phyloP scores from a whole-genome alignment of 2,797 vertebrate species.

The Pseudochaenichthys georgianus region DNA sequence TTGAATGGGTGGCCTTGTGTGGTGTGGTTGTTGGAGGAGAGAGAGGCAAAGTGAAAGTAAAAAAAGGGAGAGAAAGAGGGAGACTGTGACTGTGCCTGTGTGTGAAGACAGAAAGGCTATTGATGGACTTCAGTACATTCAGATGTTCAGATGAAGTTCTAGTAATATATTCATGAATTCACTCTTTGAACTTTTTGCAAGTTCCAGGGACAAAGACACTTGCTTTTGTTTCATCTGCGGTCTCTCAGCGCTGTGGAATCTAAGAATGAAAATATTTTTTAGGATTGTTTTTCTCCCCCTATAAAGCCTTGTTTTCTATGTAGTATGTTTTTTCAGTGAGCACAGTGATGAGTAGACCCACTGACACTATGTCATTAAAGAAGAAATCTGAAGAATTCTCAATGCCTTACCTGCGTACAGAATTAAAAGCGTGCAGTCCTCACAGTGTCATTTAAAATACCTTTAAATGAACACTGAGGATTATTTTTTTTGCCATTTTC shows the following conservation, averaged over 20 bases:
- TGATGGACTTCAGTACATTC: slow-evolving; percentile 68
- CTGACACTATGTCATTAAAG: slow-evolving; percentile 22
- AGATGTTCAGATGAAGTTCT: slow-evolving; percentile 67
- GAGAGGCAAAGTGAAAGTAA: slow-evolving; percentile 2
- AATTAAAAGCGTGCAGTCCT: background rate
- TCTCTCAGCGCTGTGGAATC: background rate
- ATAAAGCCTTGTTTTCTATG: slow-evolving; percentile 14
- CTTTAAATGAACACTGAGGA: background rate
- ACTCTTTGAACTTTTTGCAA: slow-evolving; percentile 33
- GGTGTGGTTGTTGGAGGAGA: slow-evolving; percentile 47
- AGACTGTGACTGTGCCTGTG: slow-evolving; percentile 35
- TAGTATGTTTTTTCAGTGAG: background rate
- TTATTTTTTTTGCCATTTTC: background rate
- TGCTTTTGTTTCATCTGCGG: slow-evolving; percentile 29
- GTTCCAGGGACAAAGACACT: slow-evolving; percentile 12
- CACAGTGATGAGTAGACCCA: slow-evolving; percentile 1
- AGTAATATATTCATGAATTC: slow-evolving; percentile 66
- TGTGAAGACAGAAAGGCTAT: slow-evolving; percentile 64
- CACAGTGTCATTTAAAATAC: no score
- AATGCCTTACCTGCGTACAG: slow-evolving; percentile 2
- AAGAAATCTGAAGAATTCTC: slow-evolving; percentile 18
- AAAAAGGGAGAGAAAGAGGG: slow-evolving; percentile 27
- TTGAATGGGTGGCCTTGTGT: slow-evolving; percentile 68
- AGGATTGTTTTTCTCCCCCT: background rate
- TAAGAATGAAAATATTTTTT: slow-evolving; percentile 25